A percentile compares a stretch with the other conserved stretches of the same genome.
These are phyloP conservation scores for Mobula birostris DNA, from an alignment of 2,113 vertebrate genomes.

Conservation along the genomic window DNA sequence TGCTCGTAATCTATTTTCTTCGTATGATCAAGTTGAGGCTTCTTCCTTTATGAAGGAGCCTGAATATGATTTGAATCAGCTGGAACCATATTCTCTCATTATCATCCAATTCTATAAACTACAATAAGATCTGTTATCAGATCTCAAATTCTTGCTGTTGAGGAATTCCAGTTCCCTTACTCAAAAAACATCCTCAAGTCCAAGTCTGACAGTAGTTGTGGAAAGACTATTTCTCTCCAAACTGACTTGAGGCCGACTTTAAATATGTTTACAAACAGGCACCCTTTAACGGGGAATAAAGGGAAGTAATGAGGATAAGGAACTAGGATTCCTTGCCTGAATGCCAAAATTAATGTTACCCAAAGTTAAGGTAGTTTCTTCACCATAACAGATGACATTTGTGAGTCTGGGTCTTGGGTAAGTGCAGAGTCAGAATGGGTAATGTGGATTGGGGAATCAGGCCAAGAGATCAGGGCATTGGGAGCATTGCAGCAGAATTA, in stretches of 20 bases:
- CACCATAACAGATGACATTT: not conserved
- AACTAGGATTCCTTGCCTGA: not conserved
- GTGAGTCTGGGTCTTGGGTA: too few species aligned
- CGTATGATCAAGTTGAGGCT: too few species aligned
- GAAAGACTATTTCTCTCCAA: not conserved
- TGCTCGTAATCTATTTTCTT: too few species aligned
- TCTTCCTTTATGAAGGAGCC: not conserved
- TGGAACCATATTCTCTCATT: not conserved
- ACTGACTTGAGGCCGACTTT: not conserved
- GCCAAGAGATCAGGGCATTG: too few species aligned
- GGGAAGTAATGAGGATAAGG: not conserved
- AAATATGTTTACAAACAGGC: not conserved
- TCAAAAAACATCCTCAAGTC: not conserved
- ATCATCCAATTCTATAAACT: not conserved
- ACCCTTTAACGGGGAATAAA: not conserved
- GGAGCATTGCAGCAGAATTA: too few species aligned
- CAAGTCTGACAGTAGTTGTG: not conserved
- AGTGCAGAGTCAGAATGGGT: too few species aligned
- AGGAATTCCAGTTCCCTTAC: not conserved
- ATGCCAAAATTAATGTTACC: not conserved
- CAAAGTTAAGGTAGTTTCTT: not conserved
- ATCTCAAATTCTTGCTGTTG: not conserved
- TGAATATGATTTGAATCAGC: not conserved
- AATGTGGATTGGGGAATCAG: too few species aligned
- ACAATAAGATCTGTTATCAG: not conserved